Evolutionary conservation across 2,113 vertebrate genomes (phyloP).

Genomic region (Paraplagusia blochii): DNA sequence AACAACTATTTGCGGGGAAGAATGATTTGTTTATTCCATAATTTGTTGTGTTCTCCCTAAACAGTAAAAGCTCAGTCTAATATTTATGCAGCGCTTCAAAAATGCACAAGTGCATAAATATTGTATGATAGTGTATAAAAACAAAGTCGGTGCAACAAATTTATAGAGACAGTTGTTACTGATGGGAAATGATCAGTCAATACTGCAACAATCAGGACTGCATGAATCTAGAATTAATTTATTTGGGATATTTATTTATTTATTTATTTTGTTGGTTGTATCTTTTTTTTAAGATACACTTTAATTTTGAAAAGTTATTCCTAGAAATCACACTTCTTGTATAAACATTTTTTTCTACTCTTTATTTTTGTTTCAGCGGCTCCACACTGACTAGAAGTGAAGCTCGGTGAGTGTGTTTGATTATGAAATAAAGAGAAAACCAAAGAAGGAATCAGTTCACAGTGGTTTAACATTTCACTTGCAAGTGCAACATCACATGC

Average conservation of each 20-base stretch:
- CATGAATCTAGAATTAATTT: too few relatives aligned
- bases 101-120: too few relatives aligned
- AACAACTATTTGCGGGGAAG: not conserved
- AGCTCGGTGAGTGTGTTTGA: slow-evolving; percentile 3
- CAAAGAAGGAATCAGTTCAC: slow-evolving; percentile 22
- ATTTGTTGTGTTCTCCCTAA: not conserved
- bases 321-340: not conserved
- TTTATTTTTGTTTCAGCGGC: not conserved
- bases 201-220: too few relatives aligned
- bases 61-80: not conserved
- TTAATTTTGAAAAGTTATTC: not conserved
- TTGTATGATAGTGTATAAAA: too few relatives aligned
- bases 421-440: slow-evolving; percentile 16
- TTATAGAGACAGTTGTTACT: too few relatives aligned
- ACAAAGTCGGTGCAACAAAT: too few relatives aligned
- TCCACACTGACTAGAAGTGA: not conserved
- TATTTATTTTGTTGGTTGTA: too few relatives aligned
- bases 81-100: slow-evolving; percentile 2
- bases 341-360: not conserved
- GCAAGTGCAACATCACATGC: slow-evolving; percentile 52
- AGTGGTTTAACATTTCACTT: slow-evolving; percentile 36
- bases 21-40: not conserved
- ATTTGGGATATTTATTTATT: too few relatives aligned
- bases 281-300: slow-evolving; percentile 2
- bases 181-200: too few relatives aligned